Base-by-base conservation (phyloP, 2,888 invertebrate genomes). In the Spicauda simplicius region DNA sequence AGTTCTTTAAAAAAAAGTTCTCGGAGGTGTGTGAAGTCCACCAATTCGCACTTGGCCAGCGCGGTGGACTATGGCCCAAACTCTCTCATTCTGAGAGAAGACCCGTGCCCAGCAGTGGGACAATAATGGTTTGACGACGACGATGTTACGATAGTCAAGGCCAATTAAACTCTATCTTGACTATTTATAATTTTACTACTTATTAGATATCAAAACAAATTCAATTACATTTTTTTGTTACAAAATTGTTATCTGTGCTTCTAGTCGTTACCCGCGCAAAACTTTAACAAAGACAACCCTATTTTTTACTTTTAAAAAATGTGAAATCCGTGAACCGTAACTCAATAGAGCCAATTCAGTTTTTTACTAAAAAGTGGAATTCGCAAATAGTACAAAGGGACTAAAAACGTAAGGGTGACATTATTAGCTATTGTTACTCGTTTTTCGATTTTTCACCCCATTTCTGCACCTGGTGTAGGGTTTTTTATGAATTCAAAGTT, bases 401-500 rank as follows among this genome's bases (percentile, higher is more conserved):
- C 53, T 58, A 41, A 58, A 64, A 58, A 64, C 37, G 53, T 58
- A 64, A 64, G 64, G 64, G 64, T 52, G 53, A 54, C 41, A 54
- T 65, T 59, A 66, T 66, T 54, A 55, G 55, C 33, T 54, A 45
- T 66, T 66, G 66, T 66, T 41, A 48, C 25, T 18, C 41, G 14
- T 53, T 41, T 52, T 53, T 52, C 45, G n/a, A 45, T 66, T 66
- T 66, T 66, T 66, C 59, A 66, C 66, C 66, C 66, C 66, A 66
- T 66, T 66, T 65, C 20, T 60, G 48, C 66, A 66, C 66, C 66
- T 66, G 66, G 66, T 12, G 45, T 33, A 16, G n/a, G n/a, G 61
- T 56, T 67, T 58, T 64, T 58, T 58, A 16, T 25, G 20, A 30
- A n/a, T 18, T 41, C 14, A 41, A 41, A 12, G 12, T 14, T 14